Percentiles rank a stretch among this genome's conserved stretches.
phyloP scores from a whole-genome alignment of 2,888 invertebrate species.

The Chrysodeixis includens region DNA sequence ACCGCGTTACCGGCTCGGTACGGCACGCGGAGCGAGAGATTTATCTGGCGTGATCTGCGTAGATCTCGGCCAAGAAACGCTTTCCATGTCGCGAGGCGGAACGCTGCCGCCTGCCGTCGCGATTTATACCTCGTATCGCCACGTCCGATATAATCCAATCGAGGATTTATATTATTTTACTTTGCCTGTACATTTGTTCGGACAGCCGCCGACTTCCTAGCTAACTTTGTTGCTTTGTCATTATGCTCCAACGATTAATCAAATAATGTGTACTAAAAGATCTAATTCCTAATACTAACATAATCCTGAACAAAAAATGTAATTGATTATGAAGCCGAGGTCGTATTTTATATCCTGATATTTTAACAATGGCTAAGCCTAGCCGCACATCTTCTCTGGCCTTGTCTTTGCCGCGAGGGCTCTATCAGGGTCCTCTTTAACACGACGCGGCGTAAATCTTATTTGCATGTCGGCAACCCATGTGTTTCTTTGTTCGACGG shows the following conservation, averaged over 20 bases:
- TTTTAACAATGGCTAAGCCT: slow-evolving; percentile 72
- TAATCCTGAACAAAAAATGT: slow-evolving; percentile 75
- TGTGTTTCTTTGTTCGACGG: slow-evolving; percentile 11
- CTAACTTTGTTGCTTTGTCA: slow-evolving; percentile 21
- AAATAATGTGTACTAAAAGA: slow-evolving; percentile 41
- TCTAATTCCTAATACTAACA: slow-evolving; percentile 26
- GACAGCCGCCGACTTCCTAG: slow-evolving; percentile 47
- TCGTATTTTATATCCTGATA: slow-evolving; percentile 77
- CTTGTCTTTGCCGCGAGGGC: slow-evolving; percentile 64
- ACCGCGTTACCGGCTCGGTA: slow-evolving; percentile 61
- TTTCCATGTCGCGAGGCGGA: slow-evolving; percentile 83
- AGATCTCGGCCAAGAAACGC: slow-evolving; percentile 78
- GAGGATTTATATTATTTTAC: slow-evolving; percentile 64
- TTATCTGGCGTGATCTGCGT: slow-evolving; percentile 74
- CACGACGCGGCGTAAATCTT: slow-evolving; percentile 41
- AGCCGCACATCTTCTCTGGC: slow-evolving; percentile 47
- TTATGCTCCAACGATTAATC: slow-evolving; percentile 59
- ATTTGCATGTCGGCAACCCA: slow-evolving; percentile 25
- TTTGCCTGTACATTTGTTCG: slow-evolving; percentile 56
- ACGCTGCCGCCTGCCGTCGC: slow-evolving; percentile 63
- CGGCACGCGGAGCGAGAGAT: slow-evolving; percentile 68
- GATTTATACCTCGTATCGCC: slow-evolving; percentile 74
- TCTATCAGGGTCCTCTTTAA: slow-evolving; percentile 72
- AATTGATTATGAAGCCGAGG: slow-evolving; percentile 76
- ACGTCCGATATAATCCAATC: slow-evolving; percentile 68